Conservation (phyloP, 2,888 invertebrate species). For the Archips crataeganus region DNA sequence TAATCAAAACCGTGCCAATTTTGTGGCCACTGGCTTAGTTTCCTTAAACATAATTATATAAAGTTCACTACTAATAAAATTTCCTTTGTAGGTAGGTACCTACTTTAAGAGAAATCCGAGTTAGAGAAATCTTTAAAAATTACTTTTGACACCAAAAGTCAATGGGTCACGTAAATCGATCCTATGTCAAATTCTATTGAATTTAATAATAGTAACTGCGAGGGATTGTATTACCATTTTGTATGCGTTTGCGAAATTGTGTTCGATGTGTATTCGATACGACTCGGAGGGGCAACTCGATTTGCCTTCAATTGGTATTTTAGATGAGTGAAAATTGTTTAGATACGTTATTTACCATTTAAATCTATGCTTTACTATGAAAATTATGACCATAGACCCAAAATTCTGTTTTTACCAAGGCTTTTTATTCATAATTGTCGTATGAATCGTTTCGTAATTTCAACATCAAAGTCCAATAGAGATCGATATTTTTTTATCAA, state of each 20-base stretch:
- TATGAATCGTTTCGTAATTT: too few species aligned
- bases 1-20: too few species aligned
- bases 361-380: background rate
- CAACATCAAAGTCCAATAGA: too few species aligned
- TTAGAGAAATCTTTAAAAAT: too few species aligned
- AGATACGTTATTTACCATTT: background rate
- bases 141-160: background rate
- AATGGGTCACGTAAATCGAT: background rate
- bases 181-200: slow-evolving; percentile 1
- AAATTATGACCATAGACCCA: background rate
- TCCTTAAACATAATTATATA: too few species aligned
- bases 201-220: slow-evolving; percentile 1
- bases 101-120: too few species aligned
- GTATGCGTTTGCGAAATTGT: slow-evolving; percentile 18
- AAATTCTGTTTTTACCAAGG: too few species aligned
- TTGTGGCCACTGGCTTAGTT: too few species aligned
- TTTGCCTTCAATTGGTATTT: slow-evolving; percentile 16
- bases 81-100: too few species aligned
- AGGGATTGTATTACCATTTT: slow-evolving; percentile 4
- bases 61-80: too few species aligned
- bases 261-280: slow-evolving; percentile 16
- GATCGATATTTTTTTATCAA: too few species aligned
- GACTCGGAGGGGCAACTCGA: slow-evolving; percentile 22
- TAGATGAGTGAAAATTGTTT: background rate
- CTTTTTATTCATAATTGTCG: too few species aligned